phyloP scores from a whole-genome alignment of 2,113 vertebrate genomes.

The Charadrius vociferus region DNA sequence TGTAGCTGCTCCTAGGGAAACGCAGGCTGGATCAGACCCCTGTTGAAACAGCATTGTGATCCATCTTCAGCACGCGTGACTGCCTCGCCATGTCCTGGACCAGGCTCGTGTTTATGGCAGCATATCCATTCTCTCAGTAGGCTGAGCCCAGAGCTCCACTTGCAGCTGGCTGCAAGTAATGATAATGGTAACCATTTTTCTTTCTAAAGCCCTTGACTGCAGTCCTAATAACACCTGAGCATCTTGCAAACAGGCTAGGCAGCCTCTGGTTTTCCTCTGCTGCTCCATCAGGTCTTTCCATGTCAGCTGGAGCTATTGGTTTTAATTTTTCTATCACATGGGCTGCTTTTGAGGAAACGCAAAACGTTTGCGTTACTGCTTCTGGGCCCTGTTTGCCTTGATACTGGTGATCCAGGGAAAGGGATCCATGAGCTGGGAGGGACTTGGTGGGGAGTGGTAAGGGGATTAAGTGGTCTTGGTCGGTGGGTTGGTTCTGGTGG shows the following conservation, averaged over 20 bases:
- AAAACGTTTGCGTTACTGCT: neutral
- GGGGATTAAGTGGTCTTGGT: neutral
- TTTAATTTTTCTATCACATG: neutral
- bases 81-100: neutral
- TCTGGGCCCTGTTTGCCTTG: neutral
- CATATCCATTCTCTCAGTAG: neutral
- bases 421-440: neutral
- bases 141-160: slow-evolving; percentile 19
- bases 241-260: neutral
- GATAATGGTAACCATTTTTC: neutral
- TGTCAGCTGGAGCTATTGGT: neutral
- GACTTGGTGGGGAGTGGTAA: no score
- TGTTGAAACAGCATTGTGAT: neutral
- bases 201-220: neutral
- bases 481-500: neutral
- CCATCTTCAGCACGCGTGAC: neutral
- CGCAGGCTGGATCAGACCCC: neutral
- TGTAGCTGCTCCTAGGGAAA: neutral
- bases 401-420: neutral
- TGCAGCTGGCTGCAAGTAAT: slow-evolving; percentile 2
- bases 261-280: neutral
- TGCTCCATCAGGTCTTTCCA: neutral
- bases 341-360: neutral
- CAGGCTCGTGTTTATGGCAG: neutral
- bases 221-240: neutral